Evolutionary conservation across 1,140 invertebrate species (phyloP), one percentile per base, ranked within the genome.

Genomic region (Belonocnema kinseyi): DNA sequence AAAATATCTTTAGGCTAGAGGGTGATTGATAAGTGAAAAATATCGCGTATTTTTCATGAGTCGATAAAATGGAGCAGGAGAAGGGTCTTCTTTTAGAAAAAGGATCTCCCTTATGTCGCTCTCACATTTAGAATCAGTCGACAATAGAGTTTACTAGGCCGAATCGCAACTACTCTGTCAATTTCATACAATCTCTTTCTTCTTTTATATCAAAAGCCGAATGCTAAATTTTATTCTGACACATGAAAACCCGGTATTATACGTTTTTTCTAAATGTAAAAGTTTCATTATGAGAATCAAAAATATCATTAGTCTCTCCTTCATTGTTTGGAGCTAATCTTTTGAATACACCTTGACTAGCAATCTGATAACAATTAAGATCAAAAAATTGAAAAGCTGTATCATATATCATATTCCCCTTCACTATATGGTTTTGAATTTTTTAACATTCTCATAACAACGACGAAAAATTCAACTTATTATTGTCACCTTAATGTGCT

Each of bases 151-250:
- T 66, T 46, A 66, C 61, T 40, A 66, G 61, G 61, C 26, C 61
- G 61, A 66, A 66, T 40, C 61, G 61, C 40, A 66, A 66, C 61
- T 66, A 66, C 61, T 66, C 40, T 66, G 61, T 66, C 61, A 66
- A 33, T 66, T 40, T 66, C 61, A 66, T 66, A 56, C 1, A n/a
- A 16, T 26, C 40, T 66, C 61, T 33, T 33, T 66, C 40, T 66
- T 33, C 40, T 66, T 33, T 40, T 40, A 40, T 66, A 66, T 66
- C 46, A 66, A 26, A 4, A 40, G 13, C 26, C 33, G 14, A 40
- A 66, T 66, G 61, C 61, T 40, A 66, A 66, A 66, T 66, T 46
- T 66, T 33, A 33, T 26, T 66, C 21, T 66, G 26, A 66, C 58
- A 66, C 21, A 14, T 14, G 17, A 26, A 66, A 26, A 33, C 58